phyloP scores from a whole-genome alignment of 2,888 invertebrate species.

The Aphodius granarius region DNA sequence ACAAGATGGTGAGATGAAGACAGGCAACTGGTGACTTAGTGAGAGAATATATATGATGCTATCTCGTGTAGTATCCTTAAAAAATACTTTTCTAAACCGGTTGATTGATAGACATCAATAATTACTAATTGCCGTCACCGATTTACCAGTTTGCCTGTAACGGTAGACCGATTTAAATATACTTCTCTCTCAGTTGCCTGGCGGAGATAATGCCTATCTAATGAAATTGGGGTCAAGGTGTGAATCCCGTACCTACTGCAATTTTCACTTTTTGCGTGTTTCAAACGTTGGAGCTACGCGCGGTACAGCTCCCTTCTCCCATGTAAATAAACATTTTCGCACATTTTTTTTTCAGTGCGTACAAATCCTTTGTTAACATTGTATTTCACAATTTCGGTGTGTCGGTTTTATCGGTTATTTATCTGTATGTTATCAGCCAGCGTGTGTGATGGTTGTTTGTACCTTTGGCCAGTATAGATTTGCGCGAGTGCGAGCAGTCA shows the following conservation, averaged over 20 bases:
- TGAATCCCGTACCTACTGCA: not conserved
- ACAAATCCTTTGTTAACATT: not conserved
- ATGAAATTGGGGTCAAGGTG: not conserved
- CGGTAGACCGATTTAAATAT: not conserved
- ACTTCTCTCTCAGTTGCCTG: not conserved
- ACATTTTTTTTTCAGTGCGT: not conserved
- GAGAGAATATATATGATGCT: not conserved
- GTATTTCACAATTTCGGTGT: not conserved
- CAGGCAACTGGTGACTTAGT: no score
- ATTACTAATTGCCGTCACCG: not conserved
- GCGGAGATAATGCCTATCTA: not conserved
- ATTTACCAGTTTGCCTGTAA: not conserved
- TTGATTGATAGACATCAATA: not conserved
- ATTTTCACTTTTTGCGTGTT: not conserved
- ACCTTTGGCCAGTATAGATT: slow-evolving; percentile 16
- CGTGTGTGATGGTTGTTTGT: slow-evolving; percentile 8
- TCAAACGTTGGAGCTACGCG: not conserved
- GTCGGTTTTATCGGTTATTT: not conserved
- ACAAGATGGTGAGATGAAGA: no score
- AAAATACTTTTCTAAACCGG: not conserved
- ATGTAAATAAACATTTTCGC: not conserved
- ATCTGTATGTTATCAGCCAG: not conserved
- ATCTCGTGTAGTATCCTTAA: not conserved
- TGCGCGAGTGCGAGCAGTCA: not conserved
- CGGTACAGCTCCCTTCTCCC: not conserved